Evolutionary conservation across 2,888 invertebrate species (phyloP).

Genomic region (Beris chalybata): DNA sequence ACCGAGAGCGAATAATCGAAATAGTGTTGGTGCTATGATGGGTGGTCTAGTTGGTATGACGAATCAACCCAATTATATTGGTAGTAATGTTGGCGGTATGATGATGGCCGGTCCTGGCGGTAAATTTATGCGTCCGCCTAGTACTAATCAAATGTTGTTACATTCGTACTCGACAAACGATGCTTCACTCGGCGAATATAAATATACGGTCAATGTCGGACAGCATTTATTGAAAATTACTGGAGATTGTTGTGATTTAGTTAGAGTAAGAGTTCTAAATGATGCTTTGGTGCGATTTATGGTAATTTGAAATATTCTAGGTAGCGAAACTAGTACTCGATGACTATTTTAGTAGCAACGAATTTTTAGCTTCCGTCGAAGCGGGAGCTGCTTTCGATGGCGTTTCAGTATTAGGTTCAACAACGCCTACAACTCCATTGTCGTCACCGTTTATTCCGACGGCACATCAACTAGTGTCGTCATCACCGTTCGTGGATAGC

Average conservation of each 20-base stretch:
- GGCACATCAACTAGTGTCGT: conserved; percentile 40
- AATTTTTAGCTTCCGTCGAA: conserved; percentile 55
- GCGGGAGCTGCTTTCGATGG: conserved; percentile 55
- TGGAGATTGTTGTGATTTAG: conserved; percentile 80
- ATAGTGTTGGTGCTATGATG: conserved; percentile 40
- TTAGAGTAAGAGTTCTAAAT: conserved; percentile 64
- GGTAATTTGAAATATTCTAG: conserved; percentile 54
- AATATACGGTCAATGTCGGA: conserved; percentile 84
- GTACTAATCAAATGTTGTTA: conserved; percentile 57
- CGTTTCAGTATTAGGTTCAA: conserved; percentile 51
- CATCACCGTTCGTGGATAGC: conserved; percentile 51
- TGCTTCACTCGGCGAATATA: conserved; percentile 83
- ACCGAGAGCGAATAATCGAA: conserved; percentile 48
- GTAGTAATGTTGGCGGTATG: conserved; percentile 25
- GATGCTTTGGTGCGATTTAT: not conserved
- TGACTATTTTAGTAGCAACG: conserved; percentile 70
- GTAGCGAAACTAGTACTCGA: conserved; percentile 85
- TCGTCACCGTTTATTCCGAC: conserved; percentile 43
- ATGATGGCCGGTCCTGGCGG: conserved; percentile 28
- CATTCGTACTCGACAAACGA: conserved; percentile 84
- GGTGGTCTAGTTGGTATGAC: conserved; percentile 42
- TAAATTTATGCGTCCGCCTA: conserved; percentile 13
- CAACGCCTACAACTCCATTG: conserved; percentile 51
- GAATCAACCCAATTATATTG: conserved; percentile 31
- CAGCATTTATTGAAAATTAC: conserved; percentile 83